Conservation (phyloP, 1,140 invertebrate genomes). For the Macrosteles quadrilineatus region DNA sequence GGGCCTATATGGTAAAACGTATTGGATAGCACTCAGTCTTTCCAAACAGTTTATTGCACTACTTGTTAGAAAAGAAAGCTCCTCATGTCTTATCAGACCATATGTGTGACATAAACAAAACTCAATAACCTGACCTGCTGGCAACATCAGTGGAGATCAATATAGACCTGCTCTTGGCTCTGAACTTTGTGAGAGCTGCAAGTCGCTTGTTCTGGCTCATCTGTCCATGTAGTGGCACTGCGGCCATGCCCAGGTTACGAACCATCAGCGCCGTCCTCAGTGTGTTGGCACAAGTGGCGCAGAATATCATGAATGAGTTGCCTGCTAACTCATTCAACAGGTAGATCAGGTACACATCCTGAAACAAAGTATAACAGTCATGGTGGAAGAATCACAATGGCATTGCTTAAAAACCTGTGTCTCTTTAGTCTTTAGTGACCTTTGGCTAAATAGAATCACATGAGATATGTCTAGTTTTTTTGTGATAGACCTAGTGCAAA, state of each 20-base stretch:
- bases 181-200: slow-evolving; percentile 91
- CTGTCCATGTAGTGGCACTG: slow-evolving; percentile 96
- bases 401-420: not conserved
- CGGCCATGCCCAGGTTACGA: slow-evolving; percentile 83
- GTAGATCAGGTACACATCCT: slow-evolving; percentile 96
- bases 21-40: no score
- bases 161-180: slow-evolving; percentile 81
- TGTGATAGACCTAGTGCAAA: no score
- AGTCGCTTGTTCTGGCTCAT: slow-evolving; percentile 94
- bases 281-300: slow-evolving; percentile 90
- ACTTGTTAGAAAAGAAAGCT: no score
- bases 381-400: not conserved
- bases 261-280: slow-evolving; percentile 86
- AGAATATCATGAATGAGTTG: slow-evolving; percentile 98
- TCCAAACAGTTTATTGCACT: no score
- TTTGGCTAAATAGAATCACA: slow-evolving; percentile 19
- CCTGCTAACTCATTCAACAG: slow-evolving; percentile 95
- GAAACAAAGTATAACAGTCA: slow-evolving; percentile 41
- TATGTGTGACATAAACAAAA: no score
- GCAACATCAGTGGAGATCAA: slow-evolving; percentile 98
- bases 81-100: no score
- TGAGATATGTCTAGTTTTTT: not conserved
- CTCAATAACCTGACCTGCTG: slow-evolving; percentile 72
- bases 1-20: no score
- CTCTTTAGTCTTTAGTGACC: not conserved